These are phyloP conservation scores for Hypercompe scribonia DNA, from an alignment of 2,888 invertebrate species.

Conservation along the genomic window DNA sequence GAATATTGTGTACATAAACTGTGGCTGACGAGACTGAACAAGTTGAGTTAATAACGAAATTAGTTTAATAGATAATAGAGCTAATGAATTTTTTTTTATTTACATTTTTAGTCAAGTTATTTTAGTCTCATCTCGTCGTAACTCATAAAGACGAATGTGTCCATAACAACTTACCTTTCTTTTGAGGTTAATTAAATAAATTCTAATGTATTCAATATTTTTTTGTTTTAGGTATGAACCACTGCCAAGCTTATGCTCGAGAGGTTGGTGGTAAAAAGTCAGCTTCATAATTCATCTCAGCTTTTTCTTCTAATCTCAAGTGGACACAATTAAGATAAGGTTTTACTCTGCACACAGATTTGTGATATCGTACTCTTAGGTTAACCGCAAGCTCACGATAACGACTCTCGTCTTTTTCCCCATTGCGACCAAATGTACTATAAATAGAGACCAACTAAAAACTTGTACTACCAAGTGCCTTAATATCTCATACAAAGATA, in stretches of 20 bases:
- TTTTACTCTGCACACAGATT: constrained; percentile 42
- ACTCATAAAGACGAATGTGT: constrained; percentile 1
- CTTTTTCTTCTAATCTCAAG: constrained; percentile 36
- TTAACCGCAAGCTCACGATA: constrained; percentile 51
- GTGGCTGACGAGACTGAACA: too few species aligned
- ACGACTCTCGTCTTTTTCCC: constrained; percentile 42
- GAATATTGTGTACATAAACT: too few species aligned
- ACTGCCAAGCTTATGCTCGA: constrained; percentile 4
- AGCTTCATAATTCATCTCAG: background rate
- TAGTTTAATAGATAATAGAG: too few species aligned
- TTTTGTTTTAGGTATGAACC: constrained; percentile 56
- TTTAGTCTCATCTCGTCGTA: constrained; percentile 3
- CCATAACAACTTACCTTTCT: background rate
- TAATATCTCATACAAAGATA: too few species aligned
- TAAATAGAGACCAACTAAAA: background rate
- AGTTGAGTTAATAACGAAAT: too few species aligned
- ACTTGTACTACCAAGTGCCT: background rate
- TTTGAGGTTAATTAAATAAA: background rate
- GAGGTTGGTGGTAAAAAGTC: constrained; percentile 21
- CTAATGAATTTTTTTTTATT: too few species aligned
- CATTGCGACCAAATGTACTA: background rate
- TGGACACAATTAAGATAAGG: constrained; percentile 51
- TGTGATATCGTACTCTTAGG: constrained; percentile 53
- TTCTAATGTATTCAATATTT: constrained; percentile 5
- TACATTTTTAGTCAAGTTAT: background rate